Base-by-base conservation (phyloP, 2,797 vertebrate species). In the Sparus aurata region DNA sequence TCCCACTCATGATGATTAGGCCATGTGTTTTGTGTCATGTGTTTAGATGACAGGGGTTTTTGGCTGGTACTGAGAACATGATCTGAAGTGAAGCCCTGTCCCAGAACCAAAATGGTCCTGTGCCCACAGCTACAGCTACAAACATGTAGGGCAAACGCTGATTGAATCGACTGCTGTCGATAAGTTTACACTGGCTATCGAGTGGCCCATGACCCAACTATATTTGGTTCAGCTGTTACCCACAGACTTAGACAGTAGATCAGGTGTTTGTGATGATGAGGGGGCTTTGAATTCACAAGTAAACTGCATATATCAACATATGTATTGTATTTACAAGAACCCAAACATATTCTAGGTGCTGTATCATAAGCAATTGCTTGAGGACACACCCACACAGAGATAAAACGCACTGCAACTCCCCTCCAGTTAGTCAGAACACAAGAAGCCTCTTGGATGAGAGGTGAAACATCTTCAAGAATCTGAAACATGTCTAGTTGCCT, bases 171-270 rank as follows among this genome's bases (percentile, higher is more conserved):
- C 5, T 13, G 8, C 38, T 64, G 68, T 60, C 70, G 73, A 80
- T 79, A 70, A 16, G 23, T 71, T 88, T 85, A 78, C 77, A 68
- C 70, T 45, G 66, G 30, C 23, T 61, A 23, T 71, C 13, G 50
- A 11, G 22, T 15, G 15, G 46, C 41, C 67, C 54, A 17, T 58
- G 68, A 57, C 70, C 4, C 27, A 20, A 11, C 71, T 85, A 80
- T 78, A 80, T 83, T 83, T 70, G 53, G 57, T 46, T 54, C 38
- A 69, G 23, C 73, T 67, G 69, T 43, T 52, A 41, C 45, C 18
- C 38, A 15, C 18, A 53, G 50, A 71, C 47, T 57, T 27, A 18
- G 23, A 46, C 22, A 20, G 25, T 20, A 27, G 16, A 34, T 65
- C 20, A 22, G 25, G 54, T 57, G 54, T 55, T 12, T 67, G 53